These are phyloP conservation scores for Rhineura floridana DNA, from an alignment of 2,113 vertebrate genomes.

Conservation along the genomic window DNA sequence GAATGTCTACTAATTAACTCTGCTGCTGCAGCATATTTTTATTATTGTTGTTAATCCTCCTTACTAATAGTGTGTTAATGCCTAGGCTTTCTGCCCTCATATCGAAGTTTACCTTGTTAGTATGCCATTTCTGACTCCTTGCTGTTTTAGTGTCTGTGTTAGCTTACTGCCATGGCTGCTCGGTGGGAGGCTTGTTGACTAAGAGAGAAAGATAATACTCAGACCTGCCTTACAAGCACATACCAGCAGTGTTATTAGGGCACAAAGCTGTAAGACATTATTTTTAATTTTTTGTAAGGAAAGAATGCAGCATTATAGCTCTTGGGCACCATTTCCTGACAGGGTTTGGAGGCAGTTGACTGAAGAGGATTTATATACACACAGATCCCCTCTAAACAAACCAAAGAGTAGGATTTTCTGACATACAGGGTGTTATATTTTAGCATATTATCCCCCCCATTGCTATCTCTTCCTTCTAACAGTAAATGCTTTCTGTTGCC, in stretches of 20 bases:
- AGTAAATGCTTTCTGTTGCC: constrained; percentile 57
- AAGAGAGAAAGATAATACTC: not conserved
- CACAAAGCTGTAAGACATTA: constrained; percentile 2
- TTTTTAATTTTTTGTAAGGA: constrained; percentile 4
- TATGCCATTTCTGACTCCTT: constrained; percentile 14
- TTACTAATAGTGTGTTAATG: constrained; percentile 1
- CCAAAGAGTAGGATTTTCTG: constrained; percentile 33
- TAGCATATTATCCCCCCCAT: not conserved
- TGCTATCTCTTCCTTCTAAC: constrained; percentile 47
- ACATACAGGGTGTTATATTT: constrained; percentile 27
- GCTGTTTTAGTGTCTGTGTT: constrained; percentile 3
- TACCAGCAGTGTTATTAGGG: constrained; percentile 33
- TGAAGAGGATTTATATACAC: constrained; percentile 14
- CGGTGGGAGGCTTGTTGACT: constrained; percentile 5
- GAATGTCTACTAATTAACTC: not conserved
- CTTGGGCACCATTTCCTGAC: not conserved
- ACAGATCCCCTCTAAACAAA: constrained; percentile 24
- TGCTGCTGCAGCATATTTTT: not conserved
- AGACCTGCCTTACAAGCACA: constrained; percentile 19
- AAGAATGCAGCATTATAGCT: not conserved
- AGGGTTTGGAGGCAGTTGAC: constrained; percentile 1
- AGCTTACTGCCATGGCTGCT: constrained; percentile 17
- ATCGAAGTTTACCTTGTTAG: constrained; percentile 10
- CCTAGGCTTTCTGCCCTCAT: not conserved
- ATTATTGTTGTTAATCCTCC: not conserved